These are phyloP conservation scores for Caenorhabditis wallacei DNA, from an alignment of 2,888 invertebrate species.

Conservation along the genomic window DNA sequence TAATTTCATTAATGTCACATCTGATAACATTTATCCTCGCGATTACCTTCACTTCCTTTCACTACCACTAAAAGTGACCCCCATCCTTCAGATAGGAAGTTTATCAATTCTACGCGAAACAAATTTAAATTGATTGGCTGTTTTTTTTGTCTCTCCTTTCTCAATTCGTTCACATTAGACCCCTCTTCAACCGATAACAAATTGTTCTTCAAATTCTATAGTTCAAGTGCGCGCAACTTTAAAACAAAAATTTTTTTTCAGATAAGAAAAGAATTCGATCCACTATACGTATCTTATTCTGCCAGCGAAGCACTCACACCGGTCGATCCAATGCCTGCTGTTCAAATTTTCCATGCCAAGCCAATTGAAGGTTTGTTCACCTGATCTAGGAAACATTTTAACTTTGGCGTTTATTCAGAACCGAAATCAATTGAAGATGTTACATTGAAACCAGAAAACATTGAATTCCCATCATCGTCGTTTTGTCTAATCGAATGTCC, in stretches of 20 bases:
- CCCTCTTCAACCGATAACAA: not conserved
- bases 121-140: constrained; percentile 50
- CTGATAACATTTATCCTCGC: constrained; percentile 2
- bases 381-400: not conserved
- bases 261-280: constrained; percentile 75
- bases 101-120: constrained; percentile 31
- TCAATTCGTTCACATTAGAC: constrained; percentile 25
- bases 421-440: constrained; percentile 17
- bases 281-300: constrained; percentile 51
- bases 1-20: not conserved
- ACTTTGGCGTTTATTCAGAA: constrained; percentile 12
- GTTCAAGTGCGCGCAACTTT: constrained; percentile 10
- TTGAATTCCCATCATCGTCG: constrained; percentile 15
- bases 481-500: constrained; percentile 22
- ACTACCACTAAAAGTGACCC: constrained; percentile 12
- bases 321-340: constrained; percentile 35
- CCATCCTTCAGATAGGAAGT: constrained; percentile 19
- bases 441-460: not conserved
- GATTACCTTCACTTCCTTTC: constrained; percentile 27
- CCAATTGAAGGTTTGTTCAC: constrained; percentile 38
- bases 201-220: constrained; percentile 26
- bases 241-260: constrained; percentile 67
- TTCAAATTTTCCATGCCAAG: constrained; percentile 15
- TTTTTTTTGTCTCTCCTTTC: constrained; percentile 14
- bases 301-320: not conserved